Evolutionary conservation across 2,888 invertebrate genomes (phyloP).

Genomic region (Dexiosoma caninum): DNA sequence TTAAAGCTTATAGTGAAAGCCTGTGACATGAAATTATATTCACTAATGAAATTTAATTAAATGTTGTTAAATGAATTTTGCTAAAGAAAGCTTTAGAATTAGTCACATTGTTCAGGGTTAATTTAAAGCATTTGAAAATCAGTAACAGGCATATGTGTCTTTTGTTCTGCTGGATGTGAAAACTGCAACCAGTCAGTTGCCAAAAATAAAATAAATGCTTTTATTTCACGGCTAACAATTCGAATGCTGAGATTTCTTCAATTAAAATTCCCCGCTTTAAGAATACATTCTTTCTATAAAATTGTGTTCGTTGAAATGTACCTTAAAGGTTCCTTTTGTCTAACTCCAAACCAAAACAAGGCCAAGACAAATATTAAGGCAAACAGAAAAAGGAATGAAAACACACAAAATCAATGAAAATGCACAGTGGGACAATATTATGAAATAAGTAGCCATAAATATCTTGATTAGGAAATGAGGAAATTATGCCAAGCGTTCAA

Average conservation of each 20-base stretch:
- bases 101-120: too few relatives aligned
- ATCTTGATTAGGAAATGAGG: too few relatives aligned
- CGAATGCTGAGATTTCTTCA: conserved; percentile 35
- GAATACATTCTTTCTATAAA: neutral
- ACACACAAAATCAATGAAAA: neutral
- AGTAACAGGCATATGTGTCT: too few relatives aligned
- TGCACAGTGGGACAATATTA: neutral
- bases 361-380: conserved; percentile 29
- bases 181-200: neutral
- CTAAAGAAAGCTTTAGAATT: too few relatives aligned
- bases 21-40: too few relatives aligned
- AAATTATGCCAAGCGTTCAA: too few relatives aligned
- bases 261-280: neutral
- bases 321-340: conserved; percentile 20
- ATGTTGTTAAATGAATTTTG: too few relatives aligned
- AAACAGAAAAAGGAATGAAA: conserved; percentile 22
- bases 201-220: neutral
- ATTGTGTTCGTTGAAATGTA: neutral
- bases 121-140: too few relatives aligned
- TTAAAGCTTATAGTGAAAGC: too few relatives aligned
- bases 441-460: too few relatives aligned
- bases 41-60: too few relatives aligned
- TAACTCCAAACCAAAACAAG: conserved; percentile 5
- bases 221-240: conserved; percentile 23
- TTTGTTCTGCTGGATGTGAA: too few relatives aligned